Evolutionary conservation across 1,140 invertebrate genomes (phyloP).

Genomic region (Liolophura sinensis): DNA sequence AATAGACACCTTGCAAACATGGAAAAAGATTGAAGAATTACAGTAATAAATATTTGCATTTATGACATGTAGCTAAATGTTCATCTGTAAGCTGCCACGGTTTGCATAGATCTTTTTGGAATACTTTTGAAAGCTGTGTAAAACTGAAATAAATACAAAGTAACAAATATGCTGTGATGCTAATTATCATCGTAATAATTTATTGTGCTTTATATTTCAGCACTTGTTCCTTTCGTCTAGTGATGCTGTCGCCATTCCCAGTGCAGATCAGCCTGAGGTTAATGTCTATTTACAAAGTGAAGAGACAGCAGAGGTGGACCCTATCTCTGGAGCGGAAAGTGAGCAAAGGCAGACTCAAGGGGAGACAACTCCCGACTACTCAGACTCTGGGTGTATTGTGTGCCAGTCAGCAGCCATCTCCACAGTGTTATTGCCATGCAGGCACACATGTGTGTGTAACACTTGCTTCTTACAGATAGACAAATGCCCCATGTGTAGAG

Average conservation of each 20-base stretch:
- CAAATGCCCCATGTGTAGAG: constrained; percentile 78
- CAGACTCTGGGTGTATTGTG: constrained; percentile 67
- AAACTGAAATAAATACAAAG: background rate
- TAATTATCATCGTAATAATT: background rate
- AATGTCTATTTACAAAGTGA: background rate
- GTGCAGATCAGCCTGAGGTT: background rate
- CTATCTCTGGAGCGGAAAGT: background rate
- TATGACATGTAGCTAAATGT: background rate
- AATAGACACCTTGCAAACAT: too few species aligned
- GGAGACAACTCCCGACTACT: background rate
- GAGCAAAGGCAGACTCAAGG: background rate
- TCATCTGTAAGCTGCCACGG: constrained; percentile 4
- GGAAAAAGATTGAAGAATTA: too few species aligned
- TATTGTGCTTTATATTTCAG: constrained; percentile 8
- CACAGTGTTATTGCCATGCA: constrained; percentile 77
- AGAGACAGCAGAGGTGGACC: too few species aligned
- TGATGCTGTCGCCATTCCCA: background rate
- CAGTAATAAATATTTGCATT: too few species aligned
- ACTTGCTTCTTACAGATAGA: constrained; percentile 46
- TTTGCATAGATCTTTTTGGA: constrained; percentile 8
- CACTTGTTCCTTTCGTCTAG: constrained; percentile 9
- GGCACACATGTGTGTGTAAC: constrained; percentile 82
- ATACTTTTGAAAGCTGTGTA: background rate
- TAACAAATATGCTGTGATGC: background rate
- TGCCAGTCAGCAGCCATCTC: constrained; percentile 77